phyloP scores from a whole-genome alignment of 2,113 vertebrate genomes.

The Rutilus rutilus region DNA sequence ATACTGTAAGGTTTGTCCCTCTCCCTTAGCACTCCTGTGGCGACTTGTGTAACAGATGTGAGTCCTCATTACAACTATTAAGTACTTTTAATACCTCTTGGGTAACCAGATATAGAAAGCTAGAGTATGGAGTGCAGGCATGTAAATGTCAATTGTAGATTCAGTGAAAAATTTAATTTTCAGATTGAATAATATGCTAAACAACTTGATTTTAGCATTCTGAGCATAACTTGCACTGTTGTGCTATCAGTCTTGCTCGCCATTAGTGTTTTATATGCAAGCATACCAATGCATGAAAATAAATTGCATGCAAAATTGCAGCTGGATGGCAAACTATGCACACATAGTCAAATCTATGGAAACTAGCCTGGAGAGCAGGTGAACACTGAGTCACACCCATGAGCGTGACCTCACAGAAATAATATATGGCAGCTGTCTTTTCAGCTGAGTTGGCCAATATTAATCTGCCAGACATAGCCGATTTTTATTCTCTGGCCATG shows the following conservation, averaged over 20 bases:
- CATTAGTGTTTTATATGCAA: constrained; percentile 6
- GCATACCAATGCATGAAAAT: constrained; percentile 25
- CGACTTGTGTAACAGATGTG: constrained; percentile 30
- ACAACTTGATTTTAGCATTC: background rate
- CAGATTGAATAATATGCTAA: background rate
- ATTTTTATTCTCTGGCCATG: constrained; percentile 53
- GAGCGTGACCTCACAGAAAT: constrained; percentile 52
- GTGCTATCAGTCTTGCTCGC: background rate
- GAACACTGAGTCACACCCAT: constrained; percentile 21
- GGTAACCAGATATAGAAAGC: constrained; percentile 10
- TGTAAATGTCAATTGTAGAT: background rate
- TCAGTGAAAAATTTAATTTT: background rate
- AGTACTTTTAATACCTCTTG: constrained; percentile 34
- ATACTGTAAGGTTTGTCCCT: background rate
- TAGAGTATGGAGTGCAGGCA: constrained; percentile 21
- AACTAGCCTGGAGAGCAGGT: constrained; percentile 46
- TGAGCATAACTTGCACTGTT: background rate
- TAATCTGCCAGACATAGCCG: constrained; percentile 50
- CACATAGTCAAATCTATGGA: constrained; percentile 42
- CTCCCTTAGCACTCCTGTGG: background rate
- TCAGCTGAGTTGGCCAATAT: constrained; percentile 47
- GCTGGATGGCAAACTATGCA: constrained; percentile 43
- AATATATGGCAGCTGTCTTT: constrained; percentile 57
- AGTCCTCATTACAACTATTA: constrained; percentile 35
- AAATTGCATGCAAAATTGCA: constrained; percentile 39